Evolutionary conservation across 2,888 invertebrate species (phyloP), one percentile per base, ranked within the genome.

Genomic region (Acrobasis repandana): DNA sequence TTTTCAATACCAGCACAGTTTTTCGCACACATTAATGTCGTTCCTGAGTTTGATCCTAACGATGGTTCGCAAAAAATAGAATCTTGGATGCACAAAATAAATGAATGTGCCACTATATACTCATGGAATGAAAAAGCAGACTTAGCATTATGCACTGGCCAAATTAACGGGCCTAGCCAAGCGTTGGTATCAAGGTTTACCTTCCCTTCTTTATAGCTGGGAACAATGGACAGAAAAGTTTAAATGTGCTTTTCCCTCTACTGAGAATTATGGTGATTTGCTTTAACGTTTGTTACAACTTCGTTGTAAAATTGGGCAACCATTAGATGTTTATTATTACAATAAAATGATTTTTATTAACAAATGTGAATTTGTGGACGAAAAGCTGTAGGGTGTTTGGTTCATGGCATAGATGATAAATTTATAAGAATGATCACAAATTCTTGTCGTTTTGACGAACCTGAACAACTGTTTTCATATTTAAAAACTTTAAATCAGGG

Each of bases 381-480:
- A 38, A 66, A 68, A 18, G 68, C 68, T 16, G 68, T 68, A 8
- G 65, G 63, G 3, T 67, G 65, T 51, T 16, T 68, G 4, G 60
- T 67, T 4, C 68, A 68, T 47, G 67, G 68, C 1, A 65, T 68
- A 34, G 67, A 68, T 50, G 67, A 68, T 28, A 68, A 68, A 60
- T 68, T 68, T 62, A 58, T 67, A 33, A 51, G 64, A 38, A 68
- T 68, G 68, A 60, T 66, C n/a, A 63, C 64, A 0, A 52, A 60
- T 51, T 56, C 68, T 9, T 65, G 68, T 56, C 61, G 58, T 52
- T 65, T 67, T 38, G 50, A 56, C 16, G 60, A 65, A 59, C 65
- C 67, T 14, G 65, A 65, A 56, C 52, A 63, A 28, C n/a, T 67
- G 0, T 52, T 67, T 34, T 49, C 49, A 34, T 65, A 67, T 34